Percentiles rank a stretch among this genome's conserved stretches.
Evolutionary conservation across 2,888 invertebrate species (phyloP).

Genomic region (Thecophora atra): DNA sequence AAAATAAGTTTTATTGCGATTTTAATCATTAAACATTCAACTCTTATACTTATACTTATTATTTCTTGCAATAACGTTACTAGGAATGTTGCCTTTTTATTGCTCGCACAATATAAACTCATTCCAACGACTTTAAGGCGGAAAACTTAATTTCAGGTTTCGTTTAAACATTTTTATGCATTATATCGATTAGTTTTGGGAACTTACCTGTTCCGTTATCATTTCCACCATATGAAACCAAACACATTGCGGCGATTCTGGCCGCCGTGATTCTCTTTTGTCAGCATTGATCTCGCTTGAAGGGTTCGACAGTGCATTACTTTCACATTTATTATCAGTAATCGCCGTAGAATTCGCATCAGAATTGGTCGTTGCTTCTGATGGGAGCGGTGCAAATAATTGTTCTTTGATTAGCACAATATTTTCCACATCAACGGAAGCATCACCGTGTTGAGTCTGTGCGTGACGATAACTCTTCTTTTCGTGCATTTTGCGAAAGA

Average conservation of each 20-base stretch:
- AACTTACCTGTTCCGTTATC: constrained; percentile 35
- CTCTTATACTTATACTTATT: too few relatives aligned
- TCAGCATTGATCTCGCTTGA: not conserved
- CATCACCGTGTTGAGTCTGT: constrained; percentile 58
- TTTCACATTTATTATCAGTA: not conserved
- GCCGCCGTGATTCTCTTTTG: constrained; percentile 4
- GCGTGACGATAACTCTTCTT: constrained; percentile 48
- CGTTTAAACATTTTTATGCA: too few relatives aligned
- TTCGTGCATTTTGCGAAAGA: constrained; percentile 11
- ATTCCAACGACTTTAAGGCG: too few relatives aligned
- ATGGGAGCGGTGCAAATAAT: constrained; percentile 35
- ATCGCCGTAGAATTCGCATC: not conserved
- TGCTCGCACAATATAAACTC: too few relatives aligned
- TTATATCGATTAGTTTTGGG: not conserved
- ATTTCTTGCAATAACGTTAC: too few relatives aligned
- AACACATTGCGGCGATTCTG: constrained; percentile 43
- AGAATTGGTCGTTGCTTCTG: not conserved
- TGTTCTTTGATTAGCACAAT: constrained; percentile 55
- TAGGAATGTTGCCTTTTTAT: too few relatives aligned
- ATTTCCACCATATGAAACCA: constrained; percentile 50
- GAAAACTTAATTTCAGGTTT: too few relatives aligned
- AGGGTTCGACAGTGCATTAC: not conserved
- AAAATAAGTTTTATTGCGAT: too few relatives aligned
- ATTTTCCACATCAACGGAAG: constrained; percentile 55
- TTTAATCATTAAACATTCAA: too few relatives aligned